A percentile compares a stretch with the other conserved stretches of the same genome.
Conservation (phyloP, 2,113 vertebrate species). For the Merops nubicus region DNA sequence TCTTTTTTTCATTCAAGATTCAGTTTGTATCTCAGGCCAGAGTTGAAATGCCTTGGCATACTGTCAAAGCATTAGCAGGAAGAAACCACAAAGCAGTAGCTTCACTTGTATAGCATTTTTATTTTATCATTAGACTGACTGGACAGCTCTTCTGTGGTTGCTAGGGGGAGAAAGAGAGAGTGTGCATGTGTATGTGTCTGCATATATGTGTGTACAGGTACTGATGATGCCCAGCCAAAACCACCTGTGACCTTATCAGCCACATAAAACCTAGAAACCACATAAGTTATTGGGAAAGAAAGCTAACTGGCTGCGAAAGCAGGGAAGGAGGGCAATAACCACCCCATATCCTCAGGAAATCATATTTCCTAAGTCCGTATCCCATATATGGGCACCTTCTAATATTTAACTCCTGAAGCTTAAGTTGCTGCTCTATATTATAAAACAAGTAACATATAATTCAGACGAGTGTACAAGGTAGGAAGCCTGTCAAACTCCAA, state of each 20-base stretch:
- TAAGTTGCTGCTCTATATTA: not conserved
- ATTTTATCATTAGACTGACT: constrained; percentile 4
- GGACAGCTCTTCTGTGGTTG: not conserved
- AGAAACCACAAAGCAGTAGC: constrained; percentile 1
- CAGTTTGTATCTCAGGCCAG: not conserved
- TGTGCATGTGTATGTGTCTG: not conserved
- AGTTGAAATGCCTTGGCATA: not conserved
- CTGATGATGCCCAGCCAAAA: not conserved
- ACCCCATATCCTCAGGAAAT: not conserved
- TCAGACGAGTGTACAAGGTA: not conserved
- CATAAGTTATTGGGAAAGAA: not conserved
- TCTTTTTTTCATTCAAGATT: not conserved
- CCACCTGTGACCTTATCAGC: not conserved
- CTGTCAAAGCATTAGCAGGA: constrained; percentile 30
- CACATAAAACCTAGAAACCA: constrained; percentile 1
- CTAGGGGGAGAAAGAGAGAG: not conserved
- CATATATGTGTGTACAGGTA: not conserved
- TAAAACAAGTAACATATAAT: not conserved
- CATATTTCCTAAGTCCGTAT: not conserved
- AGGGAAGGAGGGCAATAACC: not conserved
- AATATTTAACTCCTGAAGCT: not conserved
- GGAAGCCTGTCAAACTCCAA: not conserved
- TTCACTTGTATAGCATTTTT: constrained; percentile 4
- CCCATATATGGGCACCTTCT: not conserved
- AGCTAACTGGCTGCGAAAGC: not conserved